A percentile compares a stretch with the other conserved stretches of the same genome.
Conservation (phyloP, 2,797 vertebrate species). For the Capromys pilorides region DNA sequence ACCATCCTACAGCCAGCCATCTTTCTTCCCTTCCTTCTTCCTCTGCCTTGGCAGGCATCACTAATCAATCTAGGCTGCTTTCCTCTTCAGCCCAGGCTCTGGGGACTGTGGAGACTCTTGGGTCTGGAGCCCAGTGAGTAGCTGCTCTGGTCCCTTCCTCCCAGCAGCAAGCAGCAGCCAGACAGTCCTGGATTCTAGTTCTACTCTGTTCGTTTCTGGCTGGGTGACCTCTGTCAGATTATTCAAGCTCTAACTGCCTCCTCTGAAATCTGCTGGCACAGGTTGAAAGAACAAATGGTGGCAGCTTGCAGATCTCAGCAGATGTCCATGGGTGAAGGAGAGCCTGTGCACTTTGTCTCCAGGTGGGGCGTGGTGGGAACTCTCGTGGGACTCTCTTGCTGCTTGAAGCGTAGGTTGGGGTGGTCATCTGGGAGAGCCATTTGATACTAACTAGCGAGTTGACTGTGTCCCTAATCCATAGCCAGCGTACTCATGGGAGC, state of each 20-base stretch:
- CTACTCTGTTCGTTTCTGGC: not conserved
- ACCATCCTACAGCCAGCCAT: accelerated
- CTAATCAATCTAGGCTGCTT: not conserved
- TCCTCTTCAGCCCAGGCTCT: not conserved
- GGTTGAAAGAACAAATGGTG: not conserved
- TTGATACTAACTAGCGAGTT: not conserved
- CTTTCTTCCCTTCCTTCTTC: too few species aligned
- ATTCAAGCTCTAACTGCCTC: not conserved
- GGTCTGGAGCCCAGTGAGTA: not conserved
- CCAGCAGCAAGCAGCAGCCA: not conserved
- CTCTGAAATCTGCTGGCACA: too few species aligned
- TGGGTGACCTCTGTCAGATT: not conserved
- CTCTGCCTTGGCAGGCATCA: not conserved
- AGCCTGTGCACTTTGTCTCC: not conserved
- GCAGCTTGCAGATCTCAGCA: not conserved
- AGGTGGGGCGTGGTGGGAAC: not conserved
- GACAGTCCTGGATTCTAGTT: not conserved
- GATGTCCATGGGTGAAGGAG: not conserved
- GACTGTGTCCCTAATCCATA: not conserved
- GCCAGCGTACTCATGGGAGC: not conserved
- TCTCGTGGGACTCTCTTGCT: not conserved
- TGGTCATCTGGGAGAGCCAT: accelerated
- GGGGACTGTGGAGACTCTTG: not conserved
- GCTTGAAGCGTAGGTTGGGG: not conserved
- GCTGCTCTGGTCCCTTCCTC: not conserved